Percentiles rank a stretch among this genome's conserved stretches.
Evolutionary conservation across 1,140 invertebrate species (phyloP).

Genomic region (Hylyphantes graminicola): DNA sequence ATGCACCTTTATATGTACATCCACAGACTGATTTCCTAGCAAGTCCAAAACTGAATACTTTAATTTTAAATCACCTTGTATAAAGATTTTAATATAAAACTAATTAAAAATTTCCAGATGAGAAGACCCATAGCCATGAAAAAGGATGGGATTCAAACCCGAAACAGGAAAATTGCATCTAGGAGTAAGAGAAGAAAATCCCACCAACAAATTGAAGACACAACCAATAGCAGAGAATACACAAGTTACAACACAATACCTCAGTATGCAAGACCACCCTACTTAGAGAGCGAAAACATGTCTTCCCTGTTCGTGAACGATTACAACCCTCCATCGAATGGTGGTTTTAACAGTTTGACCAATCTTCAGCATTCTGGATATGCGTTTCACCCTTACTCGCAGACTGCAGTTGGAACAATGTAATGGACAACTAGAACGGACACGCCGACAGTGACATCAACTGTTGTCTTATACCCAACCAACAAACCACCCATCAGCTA

Average conservation of each 20-base stretch:
- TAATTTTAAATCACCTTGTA: too few species aligned
- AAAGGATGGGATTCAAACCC: slow-evolving; percentile 96
- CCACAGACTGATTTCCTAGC: too few species aligned
- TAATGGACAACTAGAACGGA: too few species aligned
- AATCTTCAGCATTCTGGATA: slow-evolving; percentile 23
- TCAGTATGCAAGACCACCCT: background rate
- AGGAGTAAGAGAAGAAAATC: slow-evolving; percentile 79
- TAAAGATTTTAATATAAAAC: too few species aligned
- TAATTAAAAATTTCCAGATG: slow-evolving; percentile 64
- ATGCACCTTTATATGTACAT: too few species aligned
- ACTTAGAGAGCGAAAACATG: slow-evolving; percentile 31
- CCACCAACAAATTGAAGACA: slow-evolving; percentile 65
- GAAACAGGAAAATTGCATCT: slow-evolving; percentile 81
- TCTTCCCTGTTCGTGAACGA: background rate
- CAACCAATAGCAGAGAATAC: background rate
- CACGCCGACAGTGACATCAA: too few species aligned
- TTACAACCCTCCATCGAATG: background rate
- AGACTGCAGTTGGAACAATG: background rate
- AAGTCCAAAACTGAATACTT: too few species aligned
- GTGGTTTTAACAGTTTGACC: background rate
- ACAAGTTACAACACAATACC: slow-evolving; percentile 4
- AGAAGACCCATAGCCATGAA: slow-evolving; percentile 89
- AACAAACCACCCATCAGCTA: too few species aligned
- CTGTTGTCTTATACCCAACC: too few species aligned
- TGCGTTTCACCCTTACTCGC: slow-evolving; percentile 28